phyloP scores from a whole-genome alignment of 64 coral and sea anemone species.

The Actinia tenebrosa region DNA sequence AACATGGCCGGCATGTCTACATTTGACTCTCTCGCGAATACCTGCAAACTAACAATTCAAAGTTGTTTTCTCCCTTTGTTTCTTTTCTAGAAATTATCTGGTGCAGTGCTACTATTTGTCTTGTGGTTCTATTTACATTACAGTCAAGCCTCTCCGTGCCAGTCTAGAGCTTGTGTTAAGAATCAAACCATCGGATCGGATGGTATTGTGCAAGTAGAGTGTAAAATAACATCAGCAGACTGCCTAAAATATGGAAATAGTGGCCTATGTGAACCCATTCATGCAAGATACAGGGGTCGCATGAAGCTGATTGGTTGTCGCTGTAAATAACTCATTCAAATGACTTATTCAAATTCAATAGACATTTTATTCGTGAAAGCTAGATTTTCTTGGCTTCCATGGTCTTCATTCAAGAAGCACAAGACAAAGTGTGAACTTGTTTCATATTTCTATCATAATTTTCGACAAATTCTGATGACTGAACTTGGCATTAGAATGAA shows the following conservation, averaged over 20 bases:
- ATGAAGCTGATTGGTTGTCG: neutral
- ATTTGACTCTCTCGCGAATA: neutral
- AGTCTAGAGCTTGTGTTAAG: conserved; percentile 2
- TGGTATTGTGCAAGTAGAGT: neutral
- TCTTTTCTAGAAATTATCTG: neutral
- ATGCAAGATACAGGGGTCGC: neutral
- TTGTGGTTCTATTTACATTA: neutral
- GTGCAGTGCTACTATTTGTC: neutral
- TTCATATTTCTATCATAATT: neutral
- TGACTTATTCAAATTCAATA: neutral
- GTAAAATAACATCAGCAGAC: neutral
- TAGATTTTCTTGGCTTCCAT: neutral
- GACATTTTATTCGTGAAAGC: neutral
- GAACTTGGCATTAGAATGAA: neutral
- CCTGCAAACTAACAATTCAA: neutral
- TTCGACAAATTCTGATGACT: neutral
- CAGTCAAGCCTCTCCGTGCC: neutral
- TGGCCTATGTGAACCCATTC: neutral
- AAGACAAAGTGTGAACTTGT: neutral
- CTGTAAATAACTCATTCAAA: neutral
- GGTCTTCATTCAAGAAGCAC: neutral
- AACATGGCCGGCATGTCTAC: too few species aligned
- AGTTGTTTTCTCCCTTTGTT: neutral
- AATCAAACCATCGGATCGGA: neutral
- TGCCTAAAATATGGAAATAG: neutral